Evolutionary conservation across 2,797 vertebrate genomes (phyloP), one percentile per base, ranked within the genome.

Genomic region (Helarctos malayanus): DNA sequence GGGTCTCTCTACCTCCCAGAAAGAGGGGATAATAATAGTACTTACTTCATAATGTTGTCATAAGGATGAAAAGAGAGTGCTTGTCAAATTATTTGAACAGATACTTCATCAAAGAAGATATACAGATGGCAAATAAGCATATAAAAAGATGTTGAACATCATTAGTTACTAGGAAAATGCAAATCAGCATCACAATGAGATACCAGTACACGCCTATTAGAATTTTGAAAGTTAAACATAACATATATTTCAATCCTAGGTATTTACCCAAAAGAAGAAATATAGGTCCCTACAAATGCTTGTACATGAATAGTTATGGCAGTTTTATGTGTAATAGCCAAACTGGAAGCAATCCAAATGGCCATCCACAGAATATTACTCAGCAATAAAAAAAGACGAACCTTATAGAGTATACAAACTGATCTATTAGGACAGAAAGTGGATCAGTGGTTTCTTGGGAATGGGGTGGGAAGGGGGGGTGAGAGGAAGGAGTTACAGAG

Each of bases 141-240:
- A 15, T 49, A 45, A 65, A 93, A 93, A 81, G 5, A 78, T 69
- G 18, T 6, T 29, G 21, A 27, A 32, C 15, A 76, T 52, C 14
- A 29, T 59, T 81, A 32, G 2, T 54, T 85, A 52, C 71, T 91
- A 81, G 59, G 41, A 85, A 96, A 89, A 81, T 63, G 29, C 23
- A 83, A 69, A 56, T 95, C 41, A 69, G 89, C 82, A n/a, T n/a
- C n/a, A 88, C 38, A 69, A 4, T 45, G 41, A 87, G 65, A 32
- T 41, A 83, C 32, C 27, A 63, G 14, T 9, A 2, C 14, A 69
- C 2, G 27, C n/a, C 14, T 89, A 71, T 65, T 45, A 63, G 7
- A 93, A 87, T 56, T 65, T 96, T 59, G 78, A 63, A 89, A 89
- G 27, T 89, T 94, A 95, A 84, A 81, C 45, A 88, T 27, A 54